Base-by-base conservation (phyloP, 2,888 invertebrate genomes). In the Diploptera punctata region DNA sequence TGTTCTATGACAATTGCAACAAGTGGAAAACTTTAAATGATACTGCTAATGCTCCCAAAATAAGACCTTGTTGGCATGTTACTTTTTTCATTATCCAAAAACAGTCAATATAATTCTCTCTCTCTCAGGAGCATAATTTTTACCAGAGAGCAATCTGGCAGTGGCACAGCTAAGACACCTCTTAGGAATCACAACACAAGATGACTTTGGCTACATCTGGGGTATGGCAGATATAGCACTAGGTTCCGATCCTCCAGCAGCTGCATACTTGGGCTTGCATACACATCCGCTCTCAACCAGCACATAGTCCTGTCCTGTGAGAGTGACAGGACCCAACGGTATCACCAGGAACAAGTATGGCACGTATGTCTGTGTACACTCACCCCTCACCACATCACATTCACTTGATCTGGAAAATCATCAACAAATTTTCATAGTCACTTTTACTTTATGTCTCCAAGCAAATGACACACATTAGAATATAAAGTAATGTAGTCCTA, bases 261-360 rank as follows among this genome's bases (percentile, higher is more conserved):
- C 79, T 26, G 76, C 79, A 74, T 81, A 81, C 79, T 91, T 91
- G 31, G 90, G 90, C 78, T 89, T 87, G 82, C 96, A 97, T 31
- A 95, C 94, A 81, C 96, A 97, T n/a, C 96, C 96, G 78, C 94
- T 95, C 82, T 97, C 96, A 29, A 97, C 95, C 67, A 97, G 86
- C n/a, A 97, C 95, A 83, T 97, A 97, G 83, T 96, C 96, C 82
- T 96, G 96, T 4, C 96, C 95, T 3, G 95, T 95, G 19, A 95
- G 84, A 13, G 95, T 95, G 19, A 95, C 95, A 16, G 95, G 95
- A 5, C 96, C 95, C 70, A 96, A 82, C 0, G 96, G 96, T 73
- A 96, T 92, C 72, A 96, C 96, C 82, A 96, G 87, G 84, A 97
- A 97, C 77, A 97, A 83, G 82, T 96, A 96, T 13, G 96, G 96